Base-by-base conservation (phyloP, 2,888 invertebrate genomes). In the Erebia ligea region DNA sequence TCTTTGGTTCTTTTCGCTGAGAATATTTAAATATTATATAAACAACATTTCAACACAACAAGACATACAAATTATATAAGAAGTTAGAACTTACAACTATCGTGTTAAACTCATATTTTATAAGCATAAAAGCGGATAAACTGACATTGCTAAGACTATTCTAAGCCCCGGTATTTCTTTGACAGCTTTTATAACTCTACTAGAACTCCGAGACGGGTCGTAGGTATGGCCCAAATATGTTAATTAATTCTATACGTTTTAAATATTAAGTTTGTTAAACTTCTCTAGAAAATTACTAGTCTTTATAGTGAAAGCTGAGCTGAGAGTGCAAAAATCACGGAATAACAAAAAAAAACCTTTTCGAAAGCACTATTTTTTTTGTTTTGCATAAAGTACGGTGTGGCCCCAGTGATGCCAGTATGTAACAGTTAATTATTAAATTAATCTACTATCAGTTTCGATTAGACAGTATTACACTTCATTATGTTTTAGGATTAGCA, bases 1-100 rank as follows among this genome's bases (percentile, higher is more conserved):
- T 88, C 88, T 88, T 88, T 88, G 88, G 88, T 84, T 82, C 83
- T 83, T 81, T 78, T 78, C 71, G 76, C 78, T 82, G 80, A 81
- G 79, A 81, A 75, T 79, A 75, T 77, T 78, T 76, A 70, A 64
- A 74, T 66, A 25, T 25, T 25, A 34, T 34, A 65, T 66, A 58
- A 71, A 65, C 65, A 64, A 58, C 67, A 67, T 67, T 61, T 19
- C 34, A 68, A 70, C 54, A 48, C 56, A 68, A 57, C 63, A 50
- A 64, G 8, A 54, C 40, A 17, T 68, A 70, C 11, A 54, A 65
- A 63, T 63, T 57, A 68, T 50, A 56, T 50, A 19, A 66, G 1
- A 54, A 25, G n/a, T 45, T 45, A 66, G 1, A 54, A 25, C 21
- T 45, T 56, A 71, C 42, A 69, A 68, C 65, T 58, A 58, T 67